Evolutionary conservation across 2,888 invertebrate species (phyloP), one percentile per base, ranked within the genome.

Genomic region (Catocala sponsa): DNA sequence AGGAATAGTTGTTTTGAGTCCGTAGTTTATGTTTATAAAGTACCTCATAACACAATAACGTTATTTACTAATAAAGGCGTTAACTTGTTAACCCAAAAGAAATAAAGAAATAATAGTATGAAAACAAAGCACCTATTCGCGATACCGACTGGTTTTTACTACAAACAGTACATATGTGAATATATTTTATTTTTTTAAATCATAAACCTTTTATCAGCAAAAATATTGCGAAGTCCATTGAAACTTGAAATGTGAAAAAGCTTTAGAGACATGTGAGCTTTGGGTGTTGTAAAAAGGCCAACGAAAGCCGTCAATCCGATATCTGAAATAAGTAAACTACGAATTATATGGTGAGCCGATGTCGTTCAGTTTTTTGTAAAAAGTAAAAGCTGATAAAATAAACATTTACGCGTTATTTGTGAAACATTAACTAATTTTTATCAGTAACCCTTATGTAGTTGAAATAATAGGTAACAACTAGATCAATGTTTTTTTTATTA

Each of bases 251-350:
- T 71, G 57, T 59, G 72, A 59, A 70, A 70, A 79, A 70, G 75
- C 75, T 71, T 72, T 63, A 65, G 60, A 76, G 72, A 79, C 79
- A 75, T 72, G 76, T 77, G 72, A 73, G 76, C 70, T 68, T 56
- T 70, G 66, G 78, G 74, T 76, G 70, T 78, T 72, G 63, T 82
- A 79, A 83, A 82, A 82, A 80, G 78, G 82, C 79, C 68, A 70
- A 74, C 68, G 70, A 55, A 72, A 47, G 56, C 59, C 61, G 35
- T 65, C 63, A 70, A 75, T 80, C 72, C 72, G 75, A 78, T 81
- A 80, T 82, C 76, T 72, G 76, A 79, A 79, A 84, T 82, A 82
- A 81, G 83, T 83, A 73, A 82, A 83, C 60, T 68, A 46, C 56
- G 55, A 63, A 67, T 58, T 77, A 65, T 62, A 56, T 70, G 47